These are phyloP conservation scores for Odontocolon sp. DNA, from an alignment of 2,888 invertebrate genomes.

Conservation along the genomic window DNA sequence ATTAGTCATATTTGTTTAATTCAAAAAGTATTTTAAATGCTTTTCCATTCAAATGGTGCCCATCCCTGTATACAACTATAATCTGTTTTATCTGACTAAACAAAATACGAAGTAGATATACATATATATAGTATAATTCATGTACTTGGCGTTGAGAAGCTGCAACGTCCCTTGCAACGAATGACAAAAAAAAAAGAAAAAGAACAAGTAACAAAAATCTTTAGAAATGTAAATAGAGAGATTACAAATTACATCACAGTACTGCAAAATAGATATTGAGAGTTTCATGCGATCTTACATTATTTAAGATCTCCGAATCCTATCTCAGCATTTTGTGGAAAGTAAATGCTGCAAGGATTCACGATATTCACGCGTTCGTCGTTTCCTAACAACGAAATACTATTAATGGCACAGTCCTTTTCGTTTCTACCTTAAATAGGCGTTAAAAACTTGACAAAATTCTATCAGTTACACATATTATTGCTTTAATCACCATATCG, in stretches of 20 bases:
- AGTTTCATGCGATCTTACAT: slow-evolving; percentile 18
- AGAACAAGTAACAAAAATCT: background rate
- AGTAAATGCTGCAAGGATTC: background rate
- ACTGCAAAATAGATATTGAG: slow-evolving; percentile 31
- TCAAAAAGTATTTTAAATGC: too few relatives aligned
- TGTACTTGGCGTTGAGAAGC: background rate
- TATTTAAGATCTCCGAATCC: slow-evolving; percentile 7
- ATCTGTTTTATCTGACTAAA: too few relatives aligned
- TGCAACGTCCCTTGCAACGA: background rate
- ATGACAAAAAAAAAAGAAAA: slow-evolving; percentile 6
- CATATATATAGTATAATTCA: too few relatives aligned
- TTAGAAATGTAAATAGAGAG: slow-evolving; percentile 15
- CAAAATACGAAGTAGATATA: too few relatives aligned
- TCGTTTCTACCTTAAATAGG: background rate
- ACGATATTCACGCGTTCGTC: background rate
- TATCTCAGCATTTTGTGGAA: background rate
- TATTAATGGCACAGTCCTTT: slow-evolving; percentile 30
- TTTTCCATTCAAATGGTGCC: too few relatives aligned
- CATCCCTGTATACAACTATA: too few relatives aligned
- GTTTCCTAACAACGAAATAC: too few relatives aligned
- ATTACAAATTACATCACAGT: slow-evolving; percentile 57
- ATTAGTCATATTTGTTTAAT: too few relatives aligned
- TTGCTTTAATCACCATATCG: slow-evolving; percentile 26
- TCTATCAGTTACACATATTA: slow-evolving; percentile 10
- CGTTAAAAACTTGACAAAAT: slow-evolving; percentile 20